Evolutionary conservation across 2,888 invertebrate genomes (phyloP).

Genomic region (Apotomis betuletana): DNA sequence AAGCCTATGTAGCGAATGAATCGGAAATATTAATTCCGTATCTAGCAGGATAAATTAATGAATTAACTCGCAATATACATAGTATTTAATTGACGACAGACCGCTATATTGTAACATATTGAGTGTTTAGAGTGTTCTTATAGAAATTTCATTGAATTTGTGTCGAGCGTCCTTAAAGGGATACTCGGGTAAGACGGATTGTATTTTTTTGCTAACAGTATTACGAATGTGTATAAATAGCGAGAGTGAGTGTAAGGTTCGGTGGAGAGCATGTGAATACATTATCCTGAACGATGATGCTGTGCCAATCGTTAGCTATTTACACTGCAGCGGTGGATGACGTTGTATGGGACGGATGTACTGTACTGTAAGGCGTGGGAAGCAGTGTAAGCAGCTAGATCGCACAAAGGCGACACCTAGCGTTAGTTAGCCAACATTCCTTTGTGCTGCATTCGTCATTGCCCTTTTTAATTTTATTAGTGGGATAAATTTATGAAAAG

Average conservation of each 20-base stretch:
- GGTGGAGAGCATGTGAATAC: slow-evolving; percentile 28
- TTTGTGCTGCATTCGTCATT: slow-evolving; percentile 79
- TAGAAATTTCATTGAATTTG: slow-evolving; percentile 24
- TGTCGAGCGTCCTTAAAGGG: slow-evolving; percentile 11
- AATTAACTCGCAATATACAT: slow-evolving; percentile 26
- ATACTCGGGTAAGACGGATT: slow-evolving; percentile 52
- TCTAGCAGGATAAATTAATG: slow-evolving; percentile 17
- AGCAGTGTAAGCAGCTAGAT: slow-evolving; percentile 53
- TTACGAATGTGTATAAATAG: slow-evolving; percentile 60
- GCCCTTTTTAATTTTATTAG: slow-evolving; percentile 70
- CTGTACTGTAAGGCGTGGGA: slow-evolving; percentile 38
- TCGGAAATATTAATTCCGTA: slow-evolving; percentile 41
- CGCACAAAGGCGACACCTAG: slow-evolving; percentile 56
- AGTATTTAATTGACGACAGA: slow-evolving; percentile 28
- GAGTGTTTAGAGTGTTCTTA: slow-evolving; percentile 28
- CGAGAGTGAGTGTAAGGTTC: slow-evolving; percentile 39
- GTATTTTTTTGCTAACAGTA: slow-evolving; percentile 67
- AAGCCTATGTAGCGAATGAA: slow-evolving; percentile 56
- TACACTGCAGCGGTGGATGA: slow-evolving; percentile 38
- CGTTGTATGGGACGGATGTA: slow-evolving; percentile 47
- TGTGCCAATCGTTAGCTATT: slow-evolving; percentile 47
- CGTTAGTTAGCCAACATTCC: slow-evolving; percentile 81
- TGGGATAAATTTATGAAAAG: slow-evolving; percentile 80
- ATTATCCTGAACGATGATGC: slow-evolving; percentile 41
- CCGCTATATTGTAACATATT: slow-evolving; percentile 20